These are phyloP conservation scores for Motacilla tschutschensis DNA, from an alignment of 2,113 vertebrate genomes.

Conservation along the genomic window DNA sequence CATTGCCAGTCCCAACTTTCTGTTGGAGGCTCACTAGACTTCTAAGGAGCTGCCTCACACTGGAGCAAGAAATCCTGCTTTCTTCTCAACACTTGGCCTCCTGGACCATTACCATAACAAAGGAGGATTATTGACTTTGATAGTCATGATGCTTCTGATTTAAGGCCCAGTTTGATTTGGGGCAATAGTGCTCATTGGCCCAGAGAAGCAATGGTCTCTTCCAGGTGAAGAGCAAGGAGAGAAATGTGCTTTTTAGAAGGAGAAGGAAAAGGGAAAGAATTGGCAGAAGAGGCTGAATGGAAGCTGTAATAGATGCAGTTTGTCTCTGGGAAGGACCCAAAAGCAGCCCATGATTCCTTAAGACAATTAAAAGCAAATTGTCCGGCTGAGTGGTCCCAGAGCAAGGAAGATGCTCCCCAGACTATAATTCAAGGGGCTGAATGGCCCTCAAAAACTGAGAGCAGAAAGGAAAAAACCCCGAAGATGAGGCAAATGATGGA, in stretches of 20 bases:
- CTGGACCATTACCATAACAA: constrained; percentile 74
- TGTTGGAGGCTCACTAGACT: not conserved
- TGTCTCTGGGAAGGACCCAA: not conserved
- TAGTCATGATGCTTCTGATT: constrained; percentile 78
- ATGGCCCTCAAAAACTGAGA: constrained; percentile 71
- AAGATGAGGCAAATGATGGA: constrained; percentile 67
- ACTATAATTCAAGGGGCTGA: constrained; percentile 82
- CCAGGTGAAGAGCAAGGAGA: constrained; percentile 50
- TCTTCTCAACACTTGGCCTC: not conserved
- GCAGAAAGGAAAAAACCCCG: not conserved
- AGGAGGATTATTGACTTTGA: constrained; percentile 82
- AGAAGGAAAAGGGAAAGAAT: constrained; percentile 51
- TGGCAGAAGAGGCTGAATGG: not conserved
- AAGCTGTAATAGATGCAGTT: constrained; percentile 47
- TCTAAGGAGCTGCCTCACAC: not conserved
- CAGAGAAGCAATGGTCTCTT: not conserved
- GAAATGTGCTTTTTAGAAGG: not conserved
- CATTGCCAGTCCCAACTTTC: not conserved
- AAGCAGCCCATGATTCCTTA: not conserved
- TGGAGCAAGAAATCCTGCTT: not conserved
- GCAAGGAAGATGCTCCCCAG: constrained; percentile 49
- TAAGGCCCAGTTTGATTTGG: constrained; percentile 65
- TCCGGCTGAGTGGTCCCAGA: constrained; percentile 32
- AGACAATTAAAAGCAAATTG: constrained; percentile 51
- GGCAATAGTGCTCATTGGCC: constrained; percentile 20